Percentiles rank a stretch among this genome's conserved stretches.
These are phyloP conservation scores for Hemiprocne comata DNA, from an alignment of 2,113 vertebrate genomes.

Conservation along the genomic window DNA sequence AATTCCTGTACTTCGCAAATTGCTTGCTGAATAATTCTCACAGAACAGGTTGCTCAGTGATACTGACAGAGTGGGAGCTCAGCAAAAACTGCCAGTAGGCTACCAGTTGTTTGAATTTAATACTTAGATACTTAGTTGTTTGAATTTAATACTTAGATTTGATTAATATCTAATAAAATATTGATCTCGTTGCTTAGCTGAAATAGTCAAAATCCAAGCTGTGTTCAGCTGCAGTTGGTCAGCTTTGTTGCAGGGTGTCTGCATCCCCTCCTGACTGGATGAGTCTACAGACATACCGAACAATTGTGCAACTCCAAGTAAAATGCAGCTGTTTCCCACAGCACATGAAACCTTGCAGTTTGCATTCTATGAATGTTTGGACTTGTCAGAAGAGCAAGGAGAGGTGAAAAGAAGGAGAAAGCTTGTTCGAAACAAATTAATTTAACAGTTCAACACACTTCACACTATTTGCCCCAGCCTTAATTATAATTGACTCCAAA, in stretches of 20 bases:
- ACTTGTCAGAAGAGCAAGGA: not conserved
- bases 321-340: not conserved
- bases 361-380: not conserved
- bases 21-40: not conserved
- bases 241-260: not conserved
- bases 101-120: not conserved
- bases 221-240: not conserved
- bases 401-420: not conserved
- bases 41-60: not conserved
- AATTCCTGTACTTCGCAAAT: not conserved
- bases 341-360: accelerated
- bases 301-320: not conserved
- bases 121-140: not conserved
- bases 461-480: not conserved
- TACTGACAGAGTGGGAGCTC: not conserved
- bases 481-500: not conserved
- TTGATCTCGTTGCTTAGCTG: not conserved
- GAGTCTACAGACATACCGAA: not conserved
- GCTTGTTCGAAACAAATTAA: not conserved
- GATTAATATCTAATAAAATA: not conserved
- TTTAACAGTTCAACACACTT: slow-evolving; percentile 8
- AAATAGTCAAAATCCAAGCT: not conserved
- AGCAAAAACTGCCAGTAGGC: not conserved
- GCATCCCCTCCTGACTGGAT: not conserved
- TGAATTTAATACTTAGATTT: not conserved